Evolutionary conservation across 2,113 vertebrate genomes (phyloP).

Genomic region (Ptilorrhoa leucosticta): DNA sequence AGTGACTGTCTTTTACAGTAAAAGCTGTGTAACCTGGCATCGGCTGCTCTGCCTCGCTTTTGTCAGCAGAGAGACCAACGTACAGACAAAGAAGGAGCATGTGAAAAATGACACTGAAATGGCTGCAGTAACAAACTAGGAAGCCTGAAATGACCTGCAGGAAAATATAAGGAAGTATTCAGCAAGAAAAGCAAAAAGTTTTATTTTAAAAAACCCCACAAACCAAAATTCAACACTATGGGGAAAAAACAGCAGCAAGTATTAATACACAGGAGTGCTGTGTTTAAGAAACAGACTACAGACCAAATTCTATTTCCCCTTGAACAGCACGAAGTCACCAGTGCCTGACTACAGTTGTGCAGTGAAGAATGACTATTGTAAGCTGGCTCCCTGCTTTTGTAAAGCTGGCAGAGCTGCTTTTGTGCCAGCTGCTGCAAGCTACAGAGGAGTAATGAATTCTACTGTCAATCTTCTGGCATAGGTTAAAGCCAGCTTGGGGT

Average conservation of each 20-base stretch:
- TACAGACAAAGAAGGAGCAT: background rate
- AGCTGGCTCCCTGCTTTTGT: slow-evolving; percentile 18
- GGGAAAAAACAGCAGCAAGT: background rate
- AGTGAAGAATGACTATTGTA: slow-evolving; percentile 38
- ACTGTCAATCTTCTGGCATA: slow-evolving; percentile 50
- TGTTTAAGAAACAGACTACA: background rate
- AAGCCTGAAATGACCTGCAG: background rate
- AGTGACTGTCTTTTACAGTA: slow-evolving; percentile 17
- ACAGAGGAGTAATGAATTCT: slow-evolving; percentile 46
- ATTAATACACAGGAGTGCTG: background rate
- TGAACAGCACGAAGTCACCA: background rate
- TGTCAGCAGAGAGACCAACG: background rate
- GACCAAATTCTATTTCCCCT: background rate
- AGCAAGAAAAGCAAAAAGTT: background rate
- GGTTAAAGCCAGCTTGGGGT: slow-evolving; percentile 18
- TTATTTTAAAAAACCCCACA: background rate
- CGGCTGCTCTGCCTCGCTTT: background rate
- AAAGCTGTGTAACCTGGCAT: background rate
- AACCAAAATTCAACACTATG: background rate
- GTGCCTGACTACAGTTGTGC: slow-evolving; percentile 30
- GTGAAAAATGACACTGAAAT: background rate
- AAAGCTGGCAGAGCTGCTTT: slow-evolving; percentile 42
- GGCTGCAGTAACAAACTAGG: background rate
- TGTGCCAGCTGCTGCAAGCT: slow-evolving; percentile 50
- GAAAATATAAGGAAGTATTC: background rate